phyloP scores from a whole-genome alignment of 1,140 invertebrate species.

The Diabrotica undecimpunctata region DNA sequence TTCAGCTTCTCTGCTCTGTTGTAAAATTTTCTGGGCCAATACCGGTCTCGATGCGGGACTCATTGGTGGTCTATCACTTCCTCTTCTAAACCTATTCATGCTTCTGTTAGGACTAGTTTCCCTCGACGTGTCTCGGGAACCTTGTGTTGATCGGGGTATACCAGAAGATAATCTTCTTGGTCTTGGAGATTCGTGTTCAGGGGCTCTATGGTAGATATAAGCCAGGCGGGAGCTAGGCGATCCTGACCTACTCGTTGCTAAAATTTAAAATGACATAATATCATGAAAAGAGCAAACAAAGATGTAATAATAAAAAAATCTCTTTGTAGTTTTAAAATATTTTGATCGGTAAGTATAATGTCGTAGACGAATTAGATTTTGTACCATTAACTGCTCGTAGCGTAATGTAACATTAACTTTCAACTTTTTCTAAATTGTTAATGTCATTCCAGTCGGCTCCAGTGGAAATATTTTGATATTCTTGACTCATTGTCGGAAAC shows the following conservation, averaged over 20 bases:
- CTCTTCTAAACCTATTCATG: slow-evolving; percentile 45
- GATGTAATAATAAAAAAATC: no score
- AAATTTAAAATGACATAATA: slow-evolving; percentile 25
- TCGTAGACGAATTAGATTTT: no score
- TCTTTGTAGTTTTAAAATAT: slow-evolving; percentile 14
- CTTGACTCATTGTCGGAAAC: no score
- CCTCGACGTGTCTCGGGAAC: slow-evolving; percentile 61
- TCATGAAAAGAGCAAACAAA: not conserved
- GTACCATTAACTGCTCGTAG: no score
- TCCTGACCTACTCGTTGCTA: slow-evolving; percentile 74
- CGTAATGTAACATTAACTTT: no score
- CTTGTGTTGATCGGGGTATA: slow-evolving; percentile 68
- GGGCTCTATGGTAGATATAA: slow-evolving; percentile 63
- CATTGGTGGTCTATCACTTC: slow-evolving; percentile 51
- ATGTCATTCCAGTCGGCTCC: no score
- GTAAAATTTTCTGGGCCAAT: slow-evolving; percentile 77
- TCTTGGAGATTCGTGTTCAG: slow-evolving; percentile 42
- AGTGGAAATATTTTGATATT: no score
- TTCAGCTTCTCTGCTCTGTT: slow-evolving; percentile 87
- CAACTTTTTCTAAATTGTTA: no score
- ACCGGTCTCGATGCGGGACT: slow-evolving; percentile 57
- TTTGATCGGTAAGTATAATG: no score
- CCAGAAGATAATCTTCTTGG: slow-evolving; percentile 55
- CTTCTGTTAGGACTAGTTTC: slow-evolving; percentile 61
- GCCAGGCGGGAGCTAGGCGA: slow-evolving; percentile 72